Evolutionary conservation across 2,797 vertebrate genomes (phyloP), one percentile per base, ranked within the genome.

Genomic region (Coluber constrictor): DNA sequence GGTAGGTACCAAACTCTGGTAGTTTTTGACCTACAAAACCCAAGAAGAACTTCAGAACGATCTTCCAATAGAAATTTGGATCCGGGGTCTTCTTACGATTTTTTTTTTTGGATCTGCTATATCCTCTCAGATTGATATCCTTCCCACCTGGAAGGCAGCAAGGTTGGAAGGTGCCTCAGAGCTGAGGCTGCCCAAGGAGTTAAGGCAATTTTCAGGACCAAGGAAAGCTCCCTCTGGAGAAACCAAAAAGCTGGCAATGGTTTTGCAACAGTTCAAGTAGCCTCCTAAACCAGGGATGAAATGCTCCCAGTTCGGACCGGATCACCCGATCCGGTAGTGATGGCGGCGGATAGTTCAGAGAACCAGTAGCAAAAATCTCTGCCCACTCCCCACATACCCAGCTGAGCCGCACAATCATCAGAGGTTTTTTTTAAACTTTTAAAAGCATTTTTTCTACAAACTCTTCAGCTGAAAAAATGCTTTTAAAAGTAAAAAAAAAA

Each of bases 1-100:
- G 98, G 98, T 98, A 96, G 97, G 98, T 95, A 83, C 43, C 1
- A 12, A 87, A 20, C 54, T 1, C 37, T 8, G 1, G n/a, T 57
- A 4, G 9, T 9, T 20, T 56, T n/a, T 12, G 56, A n/a, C 16
- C 54, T n/a, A 20, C 3, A 25, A 12, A 23, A 23, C 10, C 37
- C 74, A 83, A 83, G 43, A 12, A 11, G 20, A 10, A 12, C 23
- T 25, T 83, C 16, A 83, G 37, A 47, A 47, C 5, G 37, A 7
- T 20, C 74, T 11, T 11, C 74, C 20, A 10, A 12, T 83, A 43
- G n/a, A 83, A 83, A 83, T 25, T 12, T 83, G 74, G 37, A 20
- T 47, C 37, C 20, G 20, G 32, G 37, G 70, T 43, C 37, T 25
- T 83, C 20, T 83, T 47, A 83, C 4, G 18, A 15, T 0, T n/a